Conservation (phyloP, 2,113 vertebrate species). For the Stercorarius parasiticus region DNA sequence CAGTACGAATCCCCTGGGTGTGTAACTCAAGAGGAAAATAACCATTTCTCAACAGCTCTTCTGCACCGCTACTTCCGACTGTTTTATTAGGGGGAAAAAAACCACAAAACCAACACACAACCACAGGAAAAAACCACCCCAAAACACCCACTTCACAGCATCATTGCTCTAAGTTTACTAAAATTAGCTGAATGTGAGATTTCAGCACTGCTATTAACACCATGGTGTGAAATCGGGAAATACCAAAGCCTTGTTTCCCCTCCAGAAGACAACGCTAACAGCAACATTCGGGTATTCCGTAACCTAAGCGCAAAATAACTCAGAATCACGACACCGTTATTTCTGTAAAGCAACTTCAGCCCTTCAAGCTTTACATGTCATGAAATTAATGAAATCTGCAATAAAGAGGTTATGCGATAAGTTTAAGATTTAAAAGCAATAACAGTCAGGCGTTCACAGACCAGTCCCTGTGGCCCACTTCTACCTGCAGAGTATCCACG, state of each 20-base stretch:
- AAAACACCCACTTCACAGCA: not conserved
- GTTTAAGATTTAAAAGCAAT: not conserved
- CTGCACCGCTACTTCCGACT: not conserved
- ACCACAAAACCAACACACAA: not conserved
- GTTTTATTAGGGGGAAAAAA: not conserved
- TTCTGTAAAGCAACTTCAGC: not conserved
- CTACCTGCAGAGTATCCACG: too few relatives aligned
- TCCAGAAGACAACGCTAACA: not conserved
- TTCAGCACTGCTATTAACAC: not conserved
- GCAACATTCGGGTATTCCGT: not conserved
- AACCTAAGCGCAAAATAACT: not conserved
- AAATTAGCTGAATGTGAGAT: not conserved
- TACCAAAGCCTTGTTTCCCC: not conserved
- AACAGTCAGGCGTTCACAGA: not conserved
- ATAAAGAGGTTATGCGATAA: not conserved
- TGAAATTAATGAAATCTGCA: not conserved
- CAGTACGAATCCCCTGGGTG: too few relatives aligned
- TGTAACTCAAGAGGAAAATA: not conserved
- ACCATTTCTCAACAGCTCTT: not conserved
- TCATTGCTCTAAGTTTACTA: not conserved
- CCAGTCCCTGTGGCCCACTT: not conserved
- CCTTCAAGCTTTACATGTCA: not conserved
- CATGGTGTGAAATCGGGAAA: not conserved
- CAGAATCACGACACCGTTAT: not conserved
- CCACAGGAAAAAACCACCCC: not conserved